A percentile compares a stretch with the other conserved stretches of the same genome.
These are phyloP conservation scores for Sternotherus odoratus DNA, from an alignment of 2,797 vertebrate species.

Conservation along the genomic window DNA sequence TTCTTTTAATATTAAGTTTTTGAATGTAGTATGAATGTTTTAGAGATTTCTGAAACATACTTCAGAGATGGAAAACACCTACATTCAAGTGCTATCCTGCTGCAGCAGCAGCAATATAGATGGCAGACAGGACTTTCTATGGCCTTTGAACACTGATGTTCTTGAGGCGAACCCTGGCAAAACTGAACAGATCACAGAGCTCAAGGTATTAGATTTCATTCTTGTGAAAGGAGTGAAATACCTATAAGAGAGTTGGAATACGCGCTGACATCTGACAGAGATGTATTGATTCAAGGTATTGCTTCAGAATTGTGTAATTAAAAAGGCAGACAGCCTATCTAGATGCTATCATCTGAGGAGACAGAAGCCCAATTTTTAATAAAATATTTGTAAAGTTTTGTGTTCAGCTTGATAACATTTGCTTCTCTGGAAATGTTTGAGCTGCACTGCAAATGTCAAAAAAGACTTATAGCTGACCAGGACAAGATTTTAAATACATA, in stretches of 20 bases:
- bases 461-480: conserved; percentile 11
- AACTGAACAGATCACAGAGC: not conserved
- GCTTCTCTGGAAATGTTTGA: not conserved
- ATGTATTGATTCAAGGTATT: not conserved
- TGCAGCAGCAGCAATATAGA: fast-evolving
- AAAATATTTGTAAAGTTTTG: not conserved
- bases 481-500: not conserved
- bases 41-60: not conserved
- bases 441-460: not conserved
- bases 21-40: not conserved
- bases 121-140: not conserved
- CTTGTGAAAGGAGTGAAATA: not conserved
- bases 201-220: conserved; percentile 1
- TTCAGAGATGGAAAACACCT: not conserved
- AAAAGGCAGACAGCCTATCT: not conserved
- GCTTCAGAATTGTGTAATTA: not conserved
- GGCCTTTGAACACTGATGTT: not conserved
- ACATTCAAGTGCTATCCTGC: not conserved
- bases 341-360: not conserved
- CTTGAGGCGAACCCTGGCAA: not conserved
- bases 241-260: not conserved
- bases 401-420: not conserved
- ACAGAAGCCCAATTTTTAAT: not conserved
- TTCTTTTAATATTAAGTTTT: not conserved
- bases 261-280: not conserved